Evolutionary conservation across 2,797 vertebrate genomes (phyloP), one percentile per base, ranked within the genome.

Genomic region (Xyrichtys novacula): DNA sequence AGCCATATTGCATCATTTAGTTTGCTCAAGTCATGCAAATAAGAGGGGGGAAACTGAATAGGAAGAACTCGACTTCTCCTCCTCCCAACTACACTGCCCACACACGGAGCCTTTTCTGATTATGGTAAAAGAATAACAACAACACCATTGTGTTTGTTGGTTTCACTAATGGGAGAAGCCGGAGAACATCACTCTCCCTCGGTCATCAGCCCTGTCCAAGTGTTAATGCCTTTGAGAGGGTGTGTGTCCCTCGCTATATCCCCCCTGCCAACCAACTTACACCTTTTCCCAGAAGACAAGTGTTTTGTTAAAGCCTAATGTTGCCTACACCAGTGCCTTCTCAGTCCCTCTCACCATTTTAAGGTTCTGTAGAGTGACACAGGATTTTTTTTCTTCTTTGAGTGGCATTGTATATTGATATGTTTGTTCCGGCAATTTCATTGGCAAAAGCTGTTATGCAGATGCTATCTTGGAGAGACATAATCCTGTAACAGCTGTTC

Each of bases 1-100:
- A 98, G 96, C 96, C 96, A 98, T 98, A 97, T 97, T 98, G 96
- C 96, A 97, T 98, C 96, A 98, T 99, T 99, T 98, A 97, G 98
- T 98, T 97, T 97, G 96, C 96, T 97, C 96, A 98, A 99, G 96
- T 97, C 96, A 98, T 99, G 97, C 97, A 99, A 98, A 98, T 98
- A 96, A 96, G 95, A 87, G 57, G 56, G 76, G 76, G 80, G 74
- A 88, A 92, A 92, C 92, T 97, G 95, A 98, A 98, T 96, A 94
- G 96, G 95, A 96, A 96, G 96, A 95, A 97, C 96, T 98, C 96
- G 96, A 97, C 97, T 97, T 98, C 92, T 97, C 96, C 96, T 97
- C 96, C 96, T 96, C 96, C 96, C 95, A 93, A 95, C 95, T 98
- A 97, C 97, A 97, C 96, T 96, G 97, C 96, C 97, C 98, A 99